Base-by-base conservation (phyloP, 2,797 vertebrate species). In the Esox lucius region DNA sequence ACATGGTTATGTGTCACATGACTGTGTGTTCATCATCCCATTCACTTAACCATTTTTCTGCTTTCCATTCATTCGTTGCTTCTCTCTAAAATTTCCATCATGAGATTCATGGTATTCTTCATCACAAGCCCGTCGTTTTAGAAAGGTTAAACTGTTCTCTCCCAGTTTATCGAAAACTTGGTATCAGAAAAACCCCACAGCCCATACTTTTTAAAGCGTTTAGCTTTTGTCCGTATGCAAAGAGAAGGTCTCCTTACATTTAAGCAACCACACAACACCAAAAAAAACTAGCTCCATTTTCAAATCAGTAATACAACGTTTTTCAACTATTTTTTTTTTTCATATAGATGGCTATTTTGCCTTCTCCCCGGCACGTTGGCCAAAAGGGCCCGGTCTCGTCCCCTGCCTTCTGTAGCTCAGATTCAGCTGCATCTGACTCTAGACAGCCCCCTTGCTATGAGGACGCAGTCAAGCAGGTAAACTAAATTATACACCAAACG, bases 401-500 rank as follows among this genome's bases (percentile, higher is more conserved):
- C 92, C 91, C 95, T 80, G 92, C 90, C 88, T 96, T 96, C 95
- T 94, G 92, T 94, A 97, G 95, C 90, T 93, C 95, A 92, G 93
- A 91, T 84, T 92, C 94, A 90, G 87, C 94, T 86, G 93, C 94
- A 90, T 93, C 94, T 84, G 94, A 96, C 90, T 88, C 94, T 93
- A 95, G 95, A 91, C 96, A 96, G 91, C 97, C 96, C 90, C 97
- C 96, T 80, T 95, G 96, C 88, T 97, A 98, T 90, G 95, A 97
- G 93, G 97, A 98, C 93, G 97, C 96, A 91, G 93, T 98, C 76
- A 97, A 97, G 91, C 97, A 98, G 96, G 96, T 97, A 96, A 96
- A 91, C 84, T 81, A 82, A 78, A 88, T 86, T 77, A 81, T 75
- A 72, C 79, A 75, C 71, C 75, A 72, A 74, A 74, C 62, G 75